phyloP scores from a whole-genome alignment of 2,113 vertebrate species.

The Sinocyclocheilus maitianheensis region DNA sequence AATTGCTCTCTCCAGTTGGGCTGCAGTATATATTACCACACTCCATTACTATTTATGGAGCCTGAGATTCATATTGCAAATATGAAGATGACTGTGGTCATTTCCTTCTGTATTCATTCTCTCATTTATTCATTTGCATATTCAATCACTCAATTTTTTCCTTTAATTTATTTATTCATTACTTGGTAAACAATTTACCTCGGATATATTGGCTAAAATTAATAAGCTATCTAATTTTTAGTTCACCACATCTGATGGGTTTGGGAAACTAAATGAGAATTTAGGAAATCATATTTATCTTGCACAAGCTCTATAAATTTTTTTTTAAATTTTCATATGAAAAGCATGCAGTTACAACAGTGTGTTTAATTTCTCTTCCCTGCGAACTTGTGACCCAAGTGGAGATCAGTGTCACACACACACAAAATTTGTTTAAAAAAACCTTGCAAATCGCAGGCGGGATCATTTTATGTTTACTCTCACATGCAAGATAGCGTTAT shows the following conservation, averaged over 20 bases:
- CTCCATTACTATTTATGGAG: conserved; percentile 51
- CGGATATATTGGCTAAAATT: not conserved
- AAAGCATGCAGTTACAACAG: not conserved
- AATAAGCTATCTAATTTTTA: not conserved
- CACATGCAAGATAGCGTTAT: not conserved
- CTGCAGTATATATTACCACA: conserved; percentile 49
- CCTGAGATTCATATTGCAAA: conserved; percentile 42
- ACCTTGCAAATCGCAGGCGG: not conserved
- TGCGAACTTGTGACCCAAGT: not conserved
- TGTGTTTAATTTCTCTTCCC: not conserved
- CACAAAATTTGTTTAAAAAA: not conserved
- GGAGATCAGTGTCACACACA: not conserved
- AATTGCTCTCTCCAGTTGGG: conserved; percentile 51
- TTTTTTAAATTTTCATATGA: not conserved
- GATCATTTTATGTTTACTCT: not conserved
- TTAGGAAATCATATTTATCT: conserved; percentile 5
- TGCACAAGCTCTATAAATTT: not conserved
- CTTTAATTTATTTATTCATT: not conserved
- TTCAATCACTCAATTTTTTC: not conserved
- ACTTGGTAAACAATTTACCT: not conserved
- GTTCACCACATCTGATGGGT: not conserved
- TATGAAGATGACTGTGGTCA: conserved; percentile 41
- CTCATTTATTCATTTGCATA: not conserved
- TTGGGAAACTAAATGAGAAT: not conserved
- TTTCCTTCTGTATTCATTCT: conserved; percentile 1